These are phyloP conservation scores for Heteractis magnifica DNA, from an alignment of 92 coral and sea anemone species.

Conservation along the genomic window DNA sequence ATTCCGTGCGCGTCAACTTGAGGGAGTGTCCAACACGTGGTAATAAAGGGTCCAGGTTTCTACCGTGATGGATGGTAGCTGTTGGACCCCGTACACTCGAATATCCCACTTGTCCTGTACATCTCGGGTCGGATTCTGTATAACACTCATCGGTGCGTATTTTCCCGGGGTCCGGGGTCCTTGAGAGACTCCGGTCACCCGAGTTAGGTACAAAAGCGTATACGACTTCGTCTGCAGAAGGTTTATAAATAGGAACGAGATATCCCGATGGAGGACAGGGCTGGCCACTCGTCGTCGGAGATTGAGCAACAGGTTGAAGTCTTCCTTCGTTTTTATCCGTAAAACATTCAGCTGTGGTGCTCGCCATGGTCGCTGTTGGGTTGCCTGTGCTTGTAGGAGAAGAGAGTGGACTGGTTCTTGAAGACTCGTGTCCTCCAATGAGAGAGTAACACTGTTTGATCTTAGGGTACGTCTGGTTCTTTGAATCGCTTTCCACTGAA, in stretches of 20 bases:
- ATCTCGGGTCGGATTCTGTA: conserved; percentile 1
- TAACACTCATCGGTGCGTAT: neutral
- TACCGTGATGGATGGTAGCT: conserved; percentile 39
- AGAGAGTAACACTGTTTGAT: conserved; percentile 69
- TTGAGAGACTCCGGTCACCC: conserved; percentile 22
- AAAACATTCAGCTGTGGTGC: conserved; percentile 10
- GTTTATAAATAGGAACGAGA: conserved; percentile 62
- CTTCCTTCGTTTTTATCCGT: conserved; percentile 19
- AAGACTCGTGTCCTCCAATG: conserved; percentile 19
- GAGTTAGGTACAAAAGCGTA: conserved; percentile 58
- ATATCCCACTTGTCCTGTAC: neutral
- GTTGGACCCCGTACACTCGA: conserved; percentile 18
- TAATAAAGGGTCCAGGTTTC: conserved; percentile 6
- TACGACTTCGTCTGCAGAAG: conserved; percentile 49
- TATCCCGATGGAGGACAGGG: conserved; percentile 54
- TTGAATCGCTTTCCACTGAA: conserved; percentile 10
- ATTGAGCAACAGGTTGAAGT: conserved; percentile 29
- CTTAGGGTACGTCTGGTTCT: conserved; percentile 44
- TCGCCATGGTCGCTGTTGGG: conserved; percentile 25
- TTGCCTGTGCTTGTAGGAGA: conserved; percentile 36
- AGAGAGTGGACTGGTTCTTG: conserved; percentile 32
- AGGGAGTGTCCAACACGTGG: conserved; percentile 11
- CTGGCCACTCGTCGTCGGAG: conserved; percentile 26
- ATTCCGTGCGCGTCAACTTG: neutral
- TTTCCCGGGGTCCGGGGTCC: conserved; percentile 17